Evolutionary conservation across 2,888 invertebrate genomes (phyloP).

Genomic region (Tenthredo mesomela): DNA sequence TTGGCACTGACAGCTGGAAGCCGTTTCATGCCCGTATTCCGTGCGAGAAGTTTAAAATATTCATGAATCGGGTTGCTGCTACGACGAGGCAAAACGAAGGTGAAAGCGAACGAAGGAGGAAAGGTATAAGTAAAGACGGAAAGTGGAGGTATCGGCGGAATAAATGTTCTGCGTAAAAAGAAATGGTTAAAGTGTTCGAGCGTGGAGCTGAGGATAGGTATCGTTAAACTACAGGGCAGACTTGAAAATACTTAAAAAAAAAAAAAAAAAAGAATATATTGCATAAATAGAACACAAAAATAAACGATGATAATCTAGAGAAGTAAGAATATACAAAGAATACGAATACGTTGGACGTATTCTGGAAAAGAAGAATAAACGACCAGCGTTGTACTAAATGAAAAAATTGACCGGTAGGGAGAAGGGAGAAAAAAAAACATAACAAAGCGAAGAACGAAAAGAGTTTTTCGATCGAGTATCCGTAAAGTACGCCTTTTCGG

Average conservation of each 20-base stretch:
- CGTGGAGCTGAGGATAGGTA: neutral
- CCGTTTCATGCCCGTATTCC: constrained; percentile 4
- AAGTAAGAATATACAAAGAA: neutral
- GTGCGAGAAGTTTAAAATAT: constrained; percentile 19
- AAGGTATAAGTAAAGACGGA: neutral
- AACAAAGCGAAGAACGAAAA: neutral
- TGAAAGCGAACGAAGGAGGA: neutral
- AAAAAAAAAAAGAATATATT: neutral
- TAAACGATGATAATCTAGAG: neutral
- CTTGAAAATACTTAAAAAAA: neutral
- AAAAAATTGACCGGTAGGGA: neutral
- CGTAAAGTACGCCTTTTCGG: no score
- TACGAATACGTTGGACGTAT: neutral
- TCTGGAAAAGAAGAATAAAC: neutral
- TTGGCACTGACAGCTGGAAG: neutral
- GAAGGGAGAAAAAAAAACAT: neutral
- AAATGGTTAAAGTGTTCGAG: constrained; percentile 20
- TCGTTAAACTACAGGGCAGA: constrained; percentile 22
- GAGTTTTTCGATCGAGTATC: no score
- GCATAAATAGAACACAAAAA: neutral
- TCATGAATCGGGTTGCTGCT: neutral
- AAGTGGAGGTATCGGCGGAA: neutral
- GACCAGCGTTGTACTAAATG: neutral
- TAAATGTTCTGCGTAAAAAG: constrained; percentile 34
- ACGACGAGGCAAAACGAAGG: neutral